These are phyloP conservation scores for Sander lucioperca DNA, from an alignment of 2,113 vertebrate genomes.

Conservation along the genomic window DNA sequence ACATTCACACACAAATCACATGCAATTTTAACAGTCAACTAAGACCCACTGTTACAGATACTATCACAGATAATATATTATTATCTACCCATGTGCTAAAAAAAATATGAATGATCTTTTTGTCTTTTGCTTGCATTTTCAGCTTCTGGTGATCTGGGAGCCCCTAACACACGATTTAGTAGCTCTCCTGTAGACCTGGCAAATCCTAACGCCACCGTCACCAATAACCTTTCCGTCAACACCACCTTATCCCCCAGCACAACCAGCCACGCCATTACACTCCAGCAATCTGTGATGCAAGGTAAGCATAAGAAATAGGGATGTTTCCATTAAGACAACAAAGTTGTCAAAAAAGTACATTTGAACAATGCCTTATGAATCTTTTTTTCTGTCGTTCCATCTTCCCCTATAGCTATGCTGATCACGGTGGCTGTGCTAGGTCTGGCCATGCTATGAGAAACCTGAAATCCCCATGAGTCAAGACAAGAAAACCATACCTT, in stretches of 20 bases:
- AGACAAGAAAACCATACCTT: neutral
- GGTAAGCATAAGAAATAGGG: constrained; percentile 27
- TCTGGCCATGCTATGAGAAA: constrained; percentile 42
- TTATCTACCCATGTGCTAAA: neutral
- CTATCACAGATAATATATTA: neutral
- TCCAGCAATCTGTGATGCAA: constrained; percentile 51
- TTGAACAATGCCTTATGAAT: neutral
- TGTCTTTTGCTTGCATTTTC: neutral
- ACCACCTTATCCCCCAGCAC: fast-evolving
- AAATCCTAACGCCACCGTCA: neutral
- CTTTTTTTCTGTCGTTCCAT: neutral
- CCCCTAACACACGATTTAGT: fast-evolving
- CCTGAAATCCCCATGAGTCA: neutral
- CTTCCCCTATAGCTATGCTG: constrained; percentile 54
- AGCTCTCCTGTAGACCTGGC: neutral
- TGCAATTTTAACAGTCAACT: neutral
- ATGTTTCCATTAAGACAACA: neutral
- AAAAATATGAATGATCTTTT: neutral
- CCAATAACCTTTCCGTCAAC: fast-evolving
- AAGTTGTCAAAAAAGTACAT: neutral
- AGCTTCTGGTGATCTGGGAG: neutral
- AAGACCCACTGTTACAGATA: neutral
- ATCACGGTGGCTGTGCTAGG: constrained; percentile 29
- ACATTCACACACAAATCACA: neutral
- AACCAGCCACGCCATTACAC: neutral